Conservation (phyloP, 2,888 invertebrate species). For the Ernsta delagoae region DNA sequence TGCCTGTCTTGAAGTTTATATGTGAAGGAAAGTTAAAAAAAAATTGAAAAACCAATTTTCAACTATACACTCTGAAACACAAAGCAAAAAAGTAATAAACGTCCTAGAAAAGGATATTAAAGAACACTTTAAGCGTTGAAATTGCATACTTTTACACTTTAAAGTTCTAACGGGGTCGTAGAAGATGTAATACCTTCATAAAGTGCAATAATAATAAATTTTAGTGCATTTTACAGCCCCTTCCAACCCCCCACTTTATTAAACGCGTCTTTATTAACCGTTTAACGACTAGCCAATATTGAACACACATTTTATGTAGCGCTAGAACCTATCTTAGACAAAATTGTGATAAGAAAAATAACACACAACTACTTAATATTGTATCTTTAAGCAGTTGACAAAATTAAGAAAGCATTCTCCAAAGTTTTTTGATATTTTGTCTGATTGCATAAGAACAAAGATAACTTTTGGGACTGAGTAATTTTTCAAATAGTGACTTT, state of each 20-base stretch:
- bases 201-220: constrained; percentile 42
- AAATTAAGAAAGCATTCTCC: too few species aligned
- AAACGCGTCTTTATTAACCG: constrained; percentile 35
- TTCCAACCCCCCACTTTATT: constrained; percentile 25
- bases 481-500: too few species aligned
- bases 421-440: too few species aligned
- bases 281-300: constrained; percentile 30
- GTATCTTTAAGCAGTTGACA: too few species aligned
- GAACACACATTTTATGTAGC: constrained; percentile 21
- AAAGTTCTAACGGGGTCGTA: constrained; percentile 41
- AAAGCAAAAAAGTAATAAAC: neutral
- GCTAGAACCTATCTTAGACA: neutral
- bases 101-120: neutral
- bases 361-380: too few species aligned
- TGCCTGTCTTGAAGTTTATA: too few species aligned
- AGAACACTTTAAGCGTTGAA: neutral
- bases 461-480: too few species aligned
- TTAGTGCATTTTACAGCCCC: constrained; percentile 27
- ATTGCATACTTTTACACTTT: constrained; percentile 24
- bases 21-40: too few species aligned
- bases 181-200: constrained; percentile 62
- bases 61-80: too few species aligned
- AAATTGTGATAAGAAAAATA: neutral
- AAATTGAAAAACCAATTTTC: too few species aligned
- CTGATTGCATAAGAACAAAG: too few species aligned